Evolutionary conservation across 2,797 vertebrate genomes (phyloP), one percentile per base, ranked within the genome.

Genomic region (Sphenodon punctatus): DNA sequence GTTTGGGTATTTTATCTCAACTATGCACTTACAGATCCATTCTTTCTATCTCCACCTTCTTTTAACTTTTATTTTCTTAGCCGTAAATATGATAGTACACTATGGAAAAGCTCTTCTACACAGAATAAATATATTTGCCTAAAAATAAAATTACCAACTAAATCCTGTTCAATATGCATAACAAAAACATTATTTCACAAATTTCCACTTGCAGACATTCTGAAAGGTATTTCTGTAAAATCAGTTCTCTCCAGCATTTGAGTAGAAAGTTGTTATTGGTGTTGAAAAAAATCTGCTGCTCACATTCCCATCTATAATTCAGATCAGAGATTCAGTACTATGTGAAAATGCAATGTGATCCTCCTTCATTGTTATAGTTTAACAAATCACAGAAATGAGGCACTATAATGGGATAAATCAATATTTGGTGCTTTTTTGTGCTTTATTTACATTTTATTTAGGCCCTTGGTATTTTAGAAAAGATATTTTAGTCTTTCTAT

Each of bases 221-320:
- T n/a, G n/a, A n/a, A n/a, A n/a, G n/a, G n/a, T 58, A 36, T 22
- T 68, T 51, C 83, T 77, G 84, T 67, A 23, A 69, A 81, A 71
- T 67, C 13, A 15, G 14, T 7, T 75, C 43, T 84, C 11, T 75
- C 14, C 68, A 53, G 49, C 61, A 15, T 1, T 3, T 4, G 15
- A 10, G 55, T n/a, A 55, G 34, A 69, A 78, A 66, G 14, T 27
- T 56, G 7, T 6, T 38, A 4, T 4, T 22, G 22, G 22, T 32
- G 68, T n/a, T 66, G n/a, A 25, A 59, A 78, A 74, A 70, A 6
- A 22, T 38, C 5, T 32, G 7, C 30, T 58, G 42, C 10, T 59
- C 34, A 34, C 34, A 20, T 19, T 77, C 19, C 23, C 39, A 77
- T 38, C 19, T 10, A 32, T 60, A 71, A 83, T 66, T 75, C 30